Evolutionary conservation across 2,113 vertebrate species (phyloP).

Genomic region (Donacobius atricapilla): DNA sequence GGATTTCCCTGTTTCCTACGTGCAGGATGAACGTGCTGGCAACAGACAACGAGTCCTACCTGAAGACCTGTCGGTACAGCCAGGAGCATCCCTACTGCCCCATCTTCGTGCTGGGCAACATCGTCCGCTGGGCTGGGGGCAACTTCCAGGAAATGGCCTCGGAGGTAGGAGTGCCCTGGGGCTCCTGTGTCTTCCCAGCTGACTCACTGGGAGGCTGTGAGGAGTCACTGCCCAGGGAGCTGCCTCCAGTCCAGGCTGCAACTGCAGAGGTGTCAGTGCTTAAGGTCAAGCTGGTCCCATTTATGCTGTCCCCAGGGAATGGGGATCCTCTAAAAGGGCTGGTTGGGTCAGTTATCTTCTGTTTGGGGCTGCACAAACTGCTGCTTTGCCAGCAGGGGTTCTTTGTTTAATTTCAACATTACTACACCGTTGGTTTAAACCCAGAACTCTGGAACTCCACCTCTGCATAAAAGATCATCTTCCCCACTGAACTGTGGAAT

Average conservation of each 20-base stretch:
- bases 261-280: neutral
- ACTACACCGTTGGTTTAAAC: neutral
- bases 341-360: neutral
- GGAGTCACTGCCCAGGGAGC: neutral
- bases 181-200: neutral
- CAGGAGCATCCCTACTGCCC: conserved; percentile 85
- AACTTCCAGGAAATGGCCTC: conserved; percentile 85
- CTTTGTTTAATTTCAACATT: neutral
- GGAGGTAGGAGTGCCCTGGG: conserved; percentile 70
- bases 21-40: conserved; percentile 86
- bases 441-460: neutral
- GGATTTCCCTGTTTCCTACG: neutral
- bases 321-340: neutral
- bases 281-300: neutral
- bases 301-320: neutral
- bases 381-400: neutral
- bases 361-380: neutral
- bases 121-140: conserved; percentile 79
- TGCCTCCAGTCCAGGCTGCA: neutral
- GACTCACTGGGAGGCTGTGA: rapidly evolving
- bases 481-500: neutral
- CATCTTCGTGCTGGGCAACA: conserved; percentile 85
- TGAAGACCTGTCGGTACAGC: conserved; percentile 85
- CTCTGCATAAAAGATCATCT: neutral
- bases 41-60: conserved; percentile 72